Evolutionary conservation across 2,888 invertebrate genomes (phyloP).

Genomic region (Volucella bombylans): DNA sequence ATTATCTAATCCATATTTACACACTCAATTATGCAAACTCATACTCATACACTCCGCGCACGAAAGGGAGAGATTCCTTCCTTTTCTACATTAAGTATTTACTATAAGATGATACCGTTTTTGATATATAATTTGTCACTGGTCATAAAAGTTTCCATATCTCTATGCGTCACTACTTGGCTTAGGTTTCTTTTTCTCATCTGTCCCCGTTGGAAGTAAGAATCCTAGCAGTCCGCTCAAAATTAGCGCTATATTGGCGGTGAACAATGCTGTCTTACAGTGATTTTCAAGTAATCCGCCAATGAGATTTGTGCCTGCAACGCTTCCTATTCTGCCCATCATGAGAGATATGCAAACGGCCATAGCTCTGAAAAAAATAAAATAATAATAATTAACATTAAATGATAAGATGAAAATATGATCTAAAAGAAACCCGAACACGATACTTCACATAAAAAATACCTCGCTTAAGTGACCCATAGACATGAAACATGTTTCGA

Average conservation of each 20-base stretch:
- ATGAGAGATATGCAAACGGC: slow-evolving; percentile 77
- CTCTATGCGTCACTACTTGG: neutral
- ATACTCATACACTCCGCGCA: no score
- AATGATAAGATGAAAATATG: neutral
- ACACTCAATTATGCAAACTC: no score
- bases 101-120: neutral
- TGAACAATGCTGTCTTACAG: slow-evolving; percentile 72
- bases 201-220: slow-evolving; percentile 58
- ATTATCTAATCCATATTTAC: no score
- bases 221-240: slow-evolving; percentile 71
- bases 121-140: neutral
- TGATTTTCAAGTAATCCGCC: slow-evolving; percentile 75
- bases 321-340: slow-evolving; percentile 76
- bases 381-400: neutral
- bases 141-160: neutral
- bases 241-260: slow-evolving; percentile 71
- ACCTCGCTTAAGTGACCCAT: no score
- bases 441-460: no score
- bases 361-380: slow-evolving; percentile 77
- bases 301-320: slow-evolving; percentile 75
- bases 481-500: no score
- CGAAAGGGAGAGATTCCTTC: no score
- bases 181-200: neutral
- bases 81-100: no score
- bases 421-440: no score